Evolutionary conservation across 1,140 invertebrate species (phyloP).

Genomic region (Eupristina koningsbergeri): DNA sequence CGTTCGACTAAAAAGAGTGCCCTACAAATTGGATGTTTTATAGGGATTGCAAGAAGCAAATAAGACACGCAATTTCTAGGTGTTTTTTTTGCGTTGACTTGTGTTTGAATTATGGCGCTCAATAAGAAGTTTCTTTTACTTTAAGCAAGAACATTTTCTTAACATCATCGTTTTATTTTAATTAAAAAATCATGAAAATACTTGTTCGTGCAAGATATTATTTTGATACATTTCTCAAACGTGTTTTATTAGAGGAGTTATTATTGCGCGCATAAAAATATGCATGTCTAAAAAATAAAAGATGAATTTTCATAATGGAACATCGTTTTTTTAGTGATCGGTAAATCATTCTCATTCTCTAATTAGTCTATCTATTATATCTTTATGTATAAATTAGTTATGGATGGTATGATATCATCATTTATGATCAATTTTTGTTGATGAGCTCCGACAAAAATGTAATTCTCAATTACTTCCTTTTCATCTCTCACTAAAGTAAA

Average conservation of each 20-base stretch:
- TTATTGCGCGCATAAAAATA: too few relatives aligned
- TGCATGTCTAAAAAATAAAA: neutral
- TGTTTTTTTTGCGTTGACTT: too few relatives aligned
- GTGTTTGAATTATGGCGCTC: too few relatives aligned
- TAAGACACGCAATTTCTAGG: too few relatives aligned
- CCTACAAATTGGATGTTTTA: constrained; percentile 13
- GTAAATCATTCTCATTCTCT: neutral
- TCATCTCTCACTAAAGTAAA: neutral
- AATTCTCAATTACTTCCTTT: neutral
- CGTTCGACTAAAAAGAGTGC: neutral
- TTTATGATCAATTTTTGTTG: neutral
- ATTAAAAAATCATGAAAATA: too few relatives aligned
- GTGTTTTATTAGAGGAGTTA: too few relatives aligned
- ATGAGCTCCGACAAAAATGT: neutral
- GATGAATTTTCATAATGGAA: neutral
- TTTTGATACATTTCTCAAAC: too few relatives aligned
- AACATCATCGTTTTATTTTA: too few relatives aligned
- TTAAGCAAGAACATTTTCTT: too few relatives aligned
- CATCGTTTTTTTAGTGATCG: neutral
- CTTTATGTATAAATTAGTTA: neutral
- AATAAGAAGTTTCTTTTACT: too few relatives aligned
- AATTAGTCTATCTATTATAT: neutral
- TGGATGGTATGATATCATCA: neutral
- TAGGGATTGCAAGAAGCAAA: neutral
- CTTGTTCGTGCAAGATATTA: too few relatives aligned